These are phyloP conservation scores for Salvelinus namaycush DNA, from an alignment of 2,113 vertebrate species.

Conservation along the genomic window DNA sequence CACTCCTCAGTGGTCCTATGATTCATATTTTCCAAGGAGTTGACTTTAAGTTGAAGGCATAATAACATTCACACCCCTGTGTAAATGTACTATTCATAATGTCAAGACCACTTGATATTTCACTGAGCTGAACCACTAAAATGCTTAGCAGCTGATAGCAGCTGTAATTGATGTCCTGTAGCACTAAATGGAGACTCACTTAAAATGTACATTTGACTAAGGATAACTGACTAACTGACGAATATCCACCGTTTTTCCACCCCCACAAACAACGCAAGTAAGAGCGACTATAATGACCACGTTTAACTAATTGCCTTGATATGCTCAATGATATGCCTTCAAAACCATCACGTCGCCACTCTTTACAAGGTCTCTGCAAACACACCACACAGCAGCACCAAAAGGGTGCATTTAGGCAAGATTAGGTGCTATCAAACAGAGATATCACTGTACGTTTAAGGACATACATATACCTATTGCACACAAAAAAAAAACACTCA, in stretches of 20 bases:
- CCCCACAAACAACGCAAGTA: too few relatives aligned
- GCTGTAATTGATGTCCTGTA: too few relatives aligned
- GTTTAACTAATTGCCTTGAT: too few relatives aligned
- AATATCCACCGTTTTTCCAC: too few relatives aligned
- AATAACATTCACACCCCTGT: background rate
- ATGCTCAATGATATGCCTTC: too few relatives aligned
- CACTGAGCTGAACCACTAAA: background rate
- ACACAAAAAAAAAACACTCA: constrained; percentile 26
- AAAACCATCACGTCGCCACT: too few relatives aligned
- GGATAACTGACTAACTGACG: too few relatives aligned
- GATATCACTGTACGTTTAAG: background rate
- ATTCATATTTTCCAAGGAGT: constrained; percentile 53
- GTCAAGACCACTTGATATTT: background rate
- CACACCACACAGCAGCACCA: background rate
- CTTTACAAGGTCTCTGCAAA: background rate
- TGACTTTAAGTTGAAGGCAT: constrained; percentile 18
- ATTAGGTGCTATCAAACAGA: background rate
- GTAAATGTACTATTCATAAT: constrained; percentile 32
- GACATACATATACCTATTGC: background rate
- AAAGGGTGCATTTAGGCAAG: constrained; percentile 6
- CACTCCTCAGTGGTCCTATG: constrained; percentile 24
- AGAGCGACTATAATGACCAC: too few relatives aligned
- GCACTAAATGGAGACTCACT: too few relatives aligned
- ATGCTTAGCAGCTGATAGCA: background rate
- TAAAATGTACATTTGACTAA: too few relatives aligned